Percentiles rank a stretch among this genome's conserved stretches.
Conservation (phyloP, 1,140 invertebrate genomes). For the Apis florea region DNA sequence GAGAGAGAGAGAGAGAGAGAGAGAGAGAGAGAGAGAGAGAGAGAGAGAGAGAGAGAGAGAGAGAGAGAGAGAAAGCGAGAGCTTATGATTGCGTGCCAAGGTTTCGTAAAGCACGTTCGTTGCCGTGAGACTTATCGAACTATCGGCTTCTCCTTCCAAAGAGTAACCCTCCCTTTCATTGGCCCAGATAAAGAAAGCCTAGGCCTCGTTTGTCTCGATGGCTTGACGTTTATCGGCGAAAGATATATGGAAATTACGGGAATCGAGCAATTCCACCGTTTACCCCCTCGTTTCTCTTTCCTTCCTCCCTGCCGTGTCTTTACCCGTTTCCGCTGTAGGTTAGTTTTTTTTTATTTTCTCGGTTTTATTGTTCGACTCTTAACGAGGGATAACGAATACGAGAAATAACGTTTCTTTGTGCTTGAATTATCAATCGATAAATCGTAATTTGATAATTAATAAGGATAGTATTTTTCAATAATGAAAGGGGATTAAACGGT, state of each 20-base stretch:
- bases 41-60: background rate
- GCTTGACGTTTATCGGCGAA: slow-evolving; percentile 46
- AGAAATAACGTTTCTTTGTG: background rate
- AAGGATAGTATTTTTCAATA: too few relatives aligned
- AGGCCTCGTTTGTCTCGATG: slow-evolving; percentile 51
- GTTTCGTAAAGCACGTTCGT: slow-evolving; percentile 57
- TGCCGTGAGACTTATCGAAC: slow-evolving; percentile 63
- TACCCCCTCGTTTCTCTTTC: background rate
- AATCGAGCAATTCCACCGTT: slow-evolving; percentile 24
- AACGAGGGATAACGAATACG: slow-evolving; percentile 24
- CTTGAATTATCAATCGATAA: background rate
- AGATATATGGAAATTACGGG: slow-evolving; percentile 62
- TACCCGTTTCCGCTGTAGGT: background rate
- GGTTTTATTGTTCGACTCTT: background rate
- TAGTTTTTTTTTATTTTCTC: background rate
- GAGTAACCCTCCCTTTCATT: slow-evolving; percentile 57
- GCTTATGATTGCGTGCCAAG: slow-evolving; percentile 66
- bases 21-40: slow-evolving; percentile 16
- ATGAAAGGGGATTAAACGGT: too few relatives aligned
- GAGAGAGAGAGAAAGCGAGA: slow-evolving; percentile 16
- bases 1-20: background rate
- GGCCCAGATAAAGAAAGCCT: slow-evolving; percentile 58
- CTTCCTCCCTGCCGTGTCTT: background rate
- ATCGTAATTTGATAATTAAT: background rate
- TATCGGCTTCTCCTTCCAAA: slow-evolving; percentile 61